Conservation (phyloP, 2,888 invertebrate species). For the Cinara cedri region DNA sequence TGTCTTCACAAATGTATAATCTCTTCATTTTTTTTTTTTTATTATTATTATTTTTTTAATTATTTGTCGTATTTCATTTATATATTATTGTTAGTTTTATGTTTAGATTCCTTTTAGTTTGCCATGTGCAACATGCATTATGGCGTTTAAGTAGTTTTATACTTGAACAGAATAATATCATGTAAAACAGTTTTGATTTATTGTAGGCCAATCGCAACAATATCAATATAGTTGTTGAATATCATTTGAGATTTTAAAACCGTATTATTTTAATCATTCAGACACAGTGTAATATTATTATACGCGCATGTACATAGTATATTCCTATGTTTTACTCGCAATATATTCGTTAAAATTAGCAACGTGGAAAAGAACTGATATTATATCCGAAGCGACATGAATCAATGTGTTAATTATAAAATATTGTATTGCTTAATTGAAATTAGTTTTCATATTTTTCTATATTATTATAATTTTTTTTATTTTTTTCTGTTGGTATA, state of each 20-base stretch:
- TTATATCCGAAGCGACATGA: slow-evolving; percentile 11
- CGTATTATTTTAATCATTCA: slow-evolving; percentile 24
- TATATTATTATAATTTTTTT: background rate
- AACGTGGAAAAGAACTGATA: slow-evolving; percentile 36
- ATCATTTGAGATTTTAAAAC: background rate
- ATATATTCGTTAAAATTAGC: background rate
- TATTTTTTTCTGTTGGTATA: slow-evolving; percentile 33
- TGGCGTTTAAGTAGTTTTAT: slow-evolving; percentile 27
- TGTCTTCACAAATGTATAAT: no score
- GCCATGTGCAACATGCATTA: background rate
- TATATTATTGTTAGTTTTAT: slow-evolving; percentile 1
- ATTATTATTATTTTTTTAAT: slow-evolving; percentile 16
- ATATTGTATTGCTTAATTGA: slow-evolving; percentile 17
- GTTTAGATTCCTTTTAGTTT: slow-evolving; percentile 9
- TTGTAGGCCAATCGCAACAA: background rate
- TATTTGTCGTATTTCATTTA: no score
- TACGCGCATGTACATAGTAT: background rate
- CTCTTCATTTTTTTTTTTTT: background rate
- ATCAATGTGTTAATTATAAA: slow-evolving; percentile 6
- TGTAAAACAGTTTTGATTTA: background rate
- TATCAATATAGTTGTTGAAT: background rate
- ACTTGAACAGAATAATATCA: background rate
- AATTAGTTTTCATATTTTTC: background rate
- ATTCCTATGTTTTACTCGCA: background rate
- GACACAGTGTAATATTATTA: background rate